Evolutionary conservation across 2,797 vertebrate species (phyloP).

Genomic region (Alfaro cultratus): DNA sequence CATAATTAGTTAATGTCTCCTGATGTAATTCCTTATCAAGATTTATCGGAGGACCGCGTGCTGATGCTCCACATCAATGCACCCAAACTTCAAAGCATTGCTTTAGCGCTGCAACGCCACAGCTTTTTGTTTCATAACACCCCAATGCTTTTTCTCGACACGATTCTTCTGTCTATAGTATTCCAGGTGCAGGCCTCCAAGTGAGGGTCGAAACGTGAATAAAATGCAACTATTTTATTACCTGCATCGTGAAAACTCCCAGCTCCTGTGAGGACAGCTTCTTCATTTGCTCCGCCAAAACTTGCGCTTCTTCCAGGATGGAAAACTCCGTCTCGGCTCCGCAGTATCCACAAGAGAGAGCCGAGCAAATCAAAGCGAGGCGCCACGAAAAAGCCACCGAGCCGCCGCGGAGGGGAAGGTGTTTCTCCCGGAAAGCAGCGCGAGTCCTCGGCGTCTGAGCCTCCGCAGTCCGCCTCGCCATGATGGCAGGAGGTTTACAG

Average conservation of each 20-base stretch:
- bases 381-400: slow-evolving; percentile 65
- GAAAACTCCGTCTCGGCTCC: slow-evolving; percentile 89
- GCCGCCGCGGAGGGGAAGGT: slow-evolving; percentile 37
- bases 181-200: background rate
- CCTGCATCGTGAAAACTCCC: slow-evolving; percentile 96
- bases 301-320: slow-evolving; percentile 93
- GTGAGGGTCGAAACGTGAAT: background rate
- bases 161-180: slow-evolving; percentile 11
- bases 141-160: background rate
- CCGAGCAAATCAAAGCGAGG: slow-evolving; percentile 75
- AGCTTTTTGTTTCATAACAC: slow-evolving; percentile 21
- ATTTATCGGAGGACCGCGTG: background rate
- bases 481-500: slow-evolving; percentile 68
- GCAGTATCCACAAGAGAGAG: slow-evolving; percentile 82
- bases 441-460: slow-evolving; percentile 51
- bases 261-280: slow-evolving; percentile 93
- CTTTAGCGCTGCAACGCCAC: slow-evolving; percentile 31
- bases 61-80: slow-evolving; percentile 39
- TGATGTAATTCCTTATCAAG: background rate
- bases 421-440: slow-evolving; percentile 60
- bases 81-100: slow-evolving; percentile 61
- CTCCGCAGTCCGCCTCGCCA: slow-evolving; percentile 80
- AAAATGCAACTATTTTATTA: slow-evolving; percentile 59
- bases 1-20: background rate
- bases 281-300: slow-evolving; percentile 92